phyloP scores from a whole-genome alignment of 2,113 vertebrate genomes.

The Eurypyga helias region DNA sequence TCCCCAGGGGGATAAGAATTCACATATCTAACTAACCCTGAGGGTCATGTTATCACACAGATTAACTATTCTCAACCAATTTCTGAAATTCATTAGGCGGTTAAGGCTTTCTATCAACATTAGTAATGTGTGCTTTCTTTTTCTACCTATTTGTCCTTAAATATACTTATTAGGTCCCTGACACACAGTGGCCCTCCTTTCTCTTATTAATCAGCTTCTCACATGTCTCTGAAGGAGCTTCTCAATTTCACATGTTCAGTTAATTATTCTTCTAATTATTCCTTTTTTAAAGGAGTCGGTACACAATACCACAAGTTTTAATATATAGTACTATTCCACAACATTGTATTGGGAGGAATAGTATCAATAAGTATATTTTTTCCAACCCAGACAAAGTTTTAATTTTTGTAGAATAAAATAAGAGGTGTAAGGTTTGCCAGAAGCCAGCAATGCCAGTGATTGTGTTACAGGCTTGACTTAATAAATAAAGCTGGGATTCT shows the following conservation, averaged over 20 bases:
- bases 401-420: background rate
- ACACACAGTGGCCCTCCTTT: background rate
- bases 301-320: background rate
- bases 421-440: background rate
- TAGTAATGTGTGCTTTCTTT: conserved; percentile 58
- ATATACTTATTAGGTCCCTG: conserved; percentile 44
- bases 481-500: background rate
- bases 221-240: background rate
- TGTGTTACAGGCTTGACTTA: background rate
- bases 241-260: conserved; percentile 20
- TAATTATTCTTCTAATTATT: conserved; percentile 48
- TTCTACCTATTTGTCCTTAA: conserved; percentile 58
- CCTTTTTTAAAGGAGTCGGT: background rate
- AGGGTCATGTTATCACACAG: conserved; percentile 62
- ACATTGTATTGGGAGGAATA: background rate
- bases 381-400: background rate
- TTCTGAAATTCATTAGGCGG: conserved; percentile 67
- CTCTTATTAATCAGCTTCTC: conserved; percentile 22
- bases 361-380: background rate
- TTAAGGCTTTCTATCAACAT: conserved; percentile 70
- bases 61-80: conserved; percentile 62
- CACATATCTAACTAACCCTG: conserved; percentile 67
- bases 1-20: conserved; percentile 31
- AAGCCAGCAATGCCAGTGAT: background rate
- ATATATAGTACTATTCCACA: background rate